Percentiles rank a stretch among this genome's conserved stretches.
Conservation (phyloP, 2,113 vertebrate genomes). For the Crotalus viridis region DNA sequence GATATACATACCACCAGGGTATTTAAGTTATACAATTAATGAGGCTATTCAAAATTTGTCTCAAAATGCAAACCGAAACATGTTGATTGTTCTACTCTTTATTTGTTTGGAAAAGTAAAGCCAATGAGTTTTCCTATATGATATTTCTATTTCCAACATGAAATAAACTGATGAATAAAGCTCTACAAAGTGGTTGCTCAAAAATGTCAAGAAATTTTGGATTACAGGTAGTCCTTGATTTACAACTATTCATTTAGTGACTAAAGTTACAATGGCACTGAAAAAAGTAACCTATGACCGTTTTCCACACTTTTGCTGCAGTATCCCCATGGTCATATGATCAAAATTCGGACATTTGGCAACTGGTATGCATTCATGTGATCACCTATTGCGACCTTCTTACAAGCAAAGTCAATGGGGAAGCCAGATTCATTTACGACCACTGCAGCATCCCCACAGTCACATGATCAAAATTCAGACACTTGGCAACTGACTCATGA, state of each 20-base stretch:
- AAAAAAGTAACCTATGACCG: no score
- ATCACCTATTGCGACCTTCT: no score
- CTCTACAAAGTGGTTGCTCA: conserved; percentile 73
- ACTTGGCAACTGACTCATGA: not conserved
- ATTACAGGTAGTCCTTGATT: conserved; percentile 30
- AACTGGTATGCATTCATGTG: no score
- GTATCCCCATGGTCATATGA: no score
- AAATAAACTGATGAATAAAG: conserved; percentile 63
- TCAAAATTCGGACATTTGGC: no score
- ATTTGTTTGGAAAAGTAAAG: conserved; percentile 39
- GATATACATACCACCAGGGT: not conserved
- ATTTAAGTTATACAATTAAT: conserved; percentile 21
- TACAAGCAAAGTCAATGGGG: no score
- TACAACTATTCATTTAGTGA: no score
- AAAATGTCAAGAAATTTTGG: conserved; percentile 64
- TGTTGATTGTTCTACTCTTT: conserved; percentile 46
- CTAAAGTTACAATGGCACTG: no score
- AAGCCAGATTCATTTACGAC: not conserved
- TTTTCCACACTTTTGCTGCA: no score
- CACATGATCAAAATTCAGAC: not conserved
- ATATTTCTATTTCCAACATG: conserved; percentile 67
- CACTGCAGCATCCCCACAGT: not conserved
- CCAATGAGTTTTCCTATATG: conserved; percentile 48
- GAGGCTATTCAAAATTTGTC: conserved; percentile 36
- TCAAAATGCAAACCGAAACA: conserved; percentile 27